Evolutionary conservation across 1,140 invertebrate species (phyloP).

Genomic region (Hypothenemus hampei): DNA sequence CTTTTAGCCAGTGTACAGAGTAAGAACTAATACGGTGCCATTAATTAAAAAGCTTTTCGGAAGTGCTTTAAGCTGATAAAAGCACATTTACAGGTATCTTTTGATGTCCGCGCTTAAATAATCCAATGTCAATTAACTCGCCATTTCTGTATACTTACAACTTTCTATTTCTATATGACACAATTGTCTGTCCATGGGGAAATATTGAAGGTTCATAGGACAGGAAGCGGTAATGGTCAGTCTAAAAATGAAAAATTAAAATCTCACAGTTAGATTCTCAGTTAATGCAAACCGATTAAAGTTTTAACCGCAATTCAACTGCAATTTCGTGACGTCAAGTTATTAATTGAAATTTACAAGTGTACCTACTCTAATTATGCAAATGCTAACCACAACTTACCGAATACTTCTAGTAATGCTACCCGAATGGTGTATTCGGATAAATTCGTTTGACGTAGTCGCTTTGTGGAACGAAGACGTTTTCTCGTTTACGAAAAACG

Average conservation of each 20-base stretch:
- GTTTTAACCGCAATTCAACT: background rate
- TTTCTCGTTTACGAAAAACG: conserved; percentile 98
- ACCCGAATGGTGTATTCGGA: conserved; percentile 90
- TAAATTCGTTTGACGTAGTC: conserved; percentile 95
- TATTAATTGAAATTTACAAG: too few species aligned
- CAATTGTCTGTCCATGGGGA: conserved; percentile 94
- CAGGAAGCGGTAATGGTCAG: conserved; percentile 96
- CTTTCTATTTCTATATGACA: conserved; percentile 98
- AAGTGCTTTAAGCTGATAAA: conserved; percentile 5
- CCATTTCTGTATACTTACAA: conserved; percentile 71
- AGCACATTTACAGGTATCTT: conserved; percentile 44
- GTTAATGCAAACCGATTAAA: background rate
- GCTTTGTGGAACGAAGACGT: conserved; percentile 97
- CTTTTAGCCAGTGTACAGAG: conserved; percentile 19
- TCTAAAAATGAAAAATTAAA: conserved; percentile 62
- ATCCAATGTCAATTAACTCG: background rate
- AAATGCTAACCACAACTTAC: conserved; percentile 53
- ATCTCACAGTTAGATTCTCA: background rate
- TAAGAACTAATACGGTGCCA: too few species aligned
- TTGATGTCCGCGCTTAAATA: conserved; percentile 36
- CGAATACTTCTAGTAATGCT: conserved; percentile 93
- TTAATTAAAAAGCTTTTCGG: background rate
- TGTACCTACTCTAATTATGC: too few species aligned
- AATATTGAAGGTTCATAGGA: conserved; percentile 96
- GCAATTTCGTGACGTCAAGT: background rate